Evolutionary conservation across 2,113 vertebrate genomes (phyloP), one percentile per base, ranked within the genome.

Genomic region (Chaenogobius annularis): DNA sequence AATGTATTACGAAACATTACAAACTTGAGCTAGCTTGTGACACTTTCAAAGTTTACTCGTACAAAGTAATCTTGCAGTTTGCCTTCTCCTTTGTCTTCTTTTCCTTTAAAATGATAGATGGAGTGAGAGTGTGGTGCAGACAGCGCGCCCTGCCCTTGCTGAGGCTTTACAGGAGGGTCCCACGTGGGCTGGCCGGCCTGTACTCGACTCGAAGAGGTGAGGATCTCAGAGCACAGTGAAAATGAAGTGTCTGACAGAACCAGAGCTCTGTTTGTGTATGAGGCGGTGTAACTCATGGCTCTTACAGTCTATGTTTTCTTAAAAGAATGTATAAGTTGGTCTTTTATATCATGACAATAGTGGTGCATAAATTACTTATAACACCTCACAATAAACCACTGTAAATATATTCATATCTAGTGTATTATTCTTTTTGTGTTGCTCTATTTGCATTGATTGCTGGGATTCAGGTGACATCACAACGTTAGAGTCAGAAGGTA

Each of bases 231-330:
- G 78, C 69, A 17, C 79, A 87, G 91, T 83, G 89, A 88, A 84
- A 90, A 92, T 91, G 40, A 89, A 89, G 82, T 85, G 82, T 85
- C 83, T 88, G 82, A 77, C 75, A 89, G 50, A 61, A 87, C 66
- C 3, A 19, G 58, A 74, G 61, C 26, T 17, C 0, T 52, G 79
- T 79, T 59, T 73, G 46, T 46, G 63, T 59, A 44, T 69, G 62
- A 35, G 84, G 52, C 35, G 44, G 23, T 69, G 11, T 47, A 15
- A 26, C 22, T 59, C 10, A 66, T 55, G 26, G 26, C 26, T 31
- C 26, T 31, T 31, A 61, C 54, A 54, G 69, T 69, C 69, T 72
- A 44, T 68, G 62, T 73, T 22, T 9, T 66, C 15, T 31, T 37
- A 26, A 44, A 55, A 56, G 40, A 59, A 64, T 56, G 55, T 65